Conservation (phyloP, 2,888 invertebrate species). For the Busseola fusca region DNA sequence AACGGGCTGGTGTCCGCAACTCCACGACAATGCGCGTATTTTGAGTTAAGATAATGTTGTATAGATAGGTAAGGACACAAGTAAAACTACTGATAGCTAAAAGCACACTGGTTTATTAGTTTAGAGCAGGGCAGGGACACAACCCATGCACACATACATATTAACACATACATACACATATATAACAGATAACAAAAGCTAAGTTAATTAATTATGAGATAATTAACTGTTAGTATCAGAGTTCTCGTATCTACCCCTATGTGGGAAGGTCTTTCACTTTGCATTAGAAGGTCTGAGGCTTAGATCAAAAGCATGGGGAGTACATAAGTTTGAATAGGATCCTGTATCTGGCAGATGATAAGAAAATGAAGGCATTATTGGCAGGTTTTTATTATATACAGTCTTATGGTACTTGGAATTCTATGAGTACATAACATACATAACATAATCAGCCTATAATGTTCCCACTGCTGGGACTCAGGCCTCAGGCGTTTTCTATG, state of each 20-base stretch:
- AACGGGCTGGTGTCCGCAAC: too few relatives aligned
- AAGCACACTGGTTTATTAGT: too few relatives aligned
- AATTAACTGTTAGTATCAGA: slow-evolving; percentile 36
- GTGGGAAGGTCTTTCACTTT: slow-evolving; percentile 1
- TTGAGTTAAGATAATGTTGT: too few relatives aligned
- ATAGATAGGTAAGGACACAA: too few relatives aligned
- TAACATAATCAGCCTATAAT: too few relatives aligned
- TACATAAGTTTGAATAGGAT: not conserved
- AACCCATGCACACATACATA: too few relatives aligned
- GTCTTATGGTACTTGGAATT: not conserved
- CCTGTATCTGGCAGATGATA: not conserved
- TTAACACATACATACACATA: too few relatives aligned
- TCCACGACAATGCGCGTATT: too few relatives aligned
- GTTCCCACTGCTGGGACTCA: too few relatives aligned
- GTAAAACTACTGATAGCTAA: too few relatives aligned
- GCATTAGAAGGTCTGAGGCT: not conserved
- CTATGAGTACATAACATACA: not conserved
- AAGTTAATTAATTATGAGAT: slow-evolving; percentile 31
- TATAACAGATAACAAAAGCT: slow-evolving; percentile 20
- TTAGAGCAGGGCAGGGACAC: too few relatives aligned
- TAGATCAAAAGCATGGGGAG: not conserved
- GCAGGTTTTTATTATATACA: not conserved
- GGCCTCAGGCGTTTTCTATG: too few relatives aligned
- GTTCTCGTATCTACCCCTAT: slow-evolving; percentile 6
- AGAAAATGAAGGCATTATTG: not conserved